phyloP scores from a whole-genome alignment of 2,888 invertebrate species.

The Unio delphinus region DNA sequence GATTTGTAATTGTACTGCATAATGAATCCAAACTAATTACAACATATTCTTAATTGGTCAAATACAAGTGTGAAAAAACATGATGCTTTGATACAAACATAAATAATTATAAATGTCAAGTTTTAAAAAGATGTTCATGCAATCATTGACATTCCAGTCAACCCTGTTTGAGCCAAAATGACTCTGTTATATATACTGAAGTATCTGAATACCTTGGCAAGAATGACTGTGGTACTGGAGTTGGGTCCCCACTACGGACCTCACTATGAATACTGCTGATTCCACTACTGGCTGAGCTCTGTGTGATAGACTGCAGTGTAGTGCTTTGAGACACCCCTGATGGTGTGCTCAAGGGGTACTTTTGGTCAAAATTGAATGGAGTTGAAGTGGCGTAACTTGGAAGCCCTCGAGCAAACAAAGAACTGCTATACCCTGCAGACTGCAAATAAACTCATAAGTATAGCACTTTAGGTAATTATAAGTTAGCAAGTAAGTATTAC shows the following conservation, averaged over 20 bases:
- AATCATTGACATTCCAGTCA: no score
- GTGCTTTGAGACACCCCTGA: slow-evolving; percentile 21
- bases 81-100: no score
- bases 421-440: slow-evolving; percentile 22
- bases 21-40: no score
- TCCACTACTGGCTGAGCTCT: slow-evolving; percentile 57
- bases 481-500: not conserved
- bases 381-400: slow-evolving; percentile 57
- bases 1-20: no score
- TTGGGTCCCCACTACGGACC: slow-evolving; percentile 47
- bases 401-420: slow-evolving; percentile 46
- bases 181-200: not conserved
- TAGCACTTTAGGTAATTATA: not conserved
- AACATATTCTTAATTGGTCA: no score
- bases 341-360: slow-evolving; percentile 8
- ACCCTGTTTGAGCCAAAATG: not conserved
- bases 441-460: slow-evolving; percentile 8
- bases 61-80: no score
- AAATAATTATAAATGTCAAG: no score
- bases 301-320: slow-evolving; percentile 18
- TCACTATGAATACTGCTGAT: slow-evolving; percentile 65
- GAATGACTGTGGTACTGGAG: slow-evolving; percentile 59
- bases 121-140: no score
- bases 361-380: slow-evolving; percentile 43
- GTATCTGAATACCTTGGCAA: slow-evolving; percentile 51